Evolutionary conservation across 2,797 vertebrate species (phyloP).

Genomic region (Tangara arthus): DNA sequence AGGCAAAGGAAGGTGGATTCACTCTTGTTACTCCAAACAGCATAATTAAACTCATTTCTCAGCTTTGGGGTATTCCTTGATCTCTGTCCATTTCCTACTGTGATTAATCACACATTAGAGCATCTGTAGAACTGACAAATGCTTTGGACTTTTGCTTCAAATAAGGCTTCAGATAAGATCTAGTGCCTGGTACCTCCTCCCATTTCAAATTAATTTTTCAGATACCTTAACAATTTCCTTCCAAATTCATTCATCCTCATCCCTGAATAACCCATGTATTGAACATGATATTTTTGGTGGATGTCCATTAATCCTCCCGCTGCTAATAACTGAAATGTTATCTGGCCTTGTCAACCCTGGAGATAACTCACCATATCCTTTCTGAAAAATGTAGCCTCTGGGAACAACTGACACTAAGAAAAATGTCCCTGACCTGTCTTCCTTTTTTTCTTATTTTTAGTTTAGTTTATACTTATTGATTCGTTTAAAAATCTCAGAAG

Average conservation of each 20-base stretch:
- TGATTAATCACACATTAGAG: neutral
- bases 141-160: neutral
- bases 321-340: neutral
- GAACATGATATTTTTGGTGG: conserved; percentile 30
- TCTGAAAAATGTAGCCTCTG: conserved; percentile 20
- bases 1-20: neutral
- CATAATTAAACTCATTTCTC: neutral
- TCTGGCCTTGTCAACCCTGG: neutral
- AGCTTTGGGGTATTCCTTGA: neutral
- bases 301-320: conserved; percentile 16
- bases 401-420: neutral
- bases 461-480: neutral
- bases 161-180: conserved; percentile 40
- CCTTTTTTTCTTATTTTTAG: neutral
- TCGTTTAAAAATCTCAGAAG: neutral
- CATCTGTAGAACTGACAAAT: neutral
- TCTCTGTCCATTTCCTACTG: neutral
- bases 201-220: conserved; percentile 47
- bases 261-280: neutral
- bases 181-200: neutral
- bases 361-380: conserved; percentile 2
- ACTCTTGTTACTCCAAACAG: neutral
- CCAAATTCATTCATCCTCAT: conserved; percentile 1
- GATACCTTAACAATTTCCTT: conserved; percentile 18
- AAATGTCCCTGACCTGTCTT: neutral